Base-by-base conservation (phyloP, 92 coral and sea anemone species). In the Zoanthus sansibaricus region DNA sequence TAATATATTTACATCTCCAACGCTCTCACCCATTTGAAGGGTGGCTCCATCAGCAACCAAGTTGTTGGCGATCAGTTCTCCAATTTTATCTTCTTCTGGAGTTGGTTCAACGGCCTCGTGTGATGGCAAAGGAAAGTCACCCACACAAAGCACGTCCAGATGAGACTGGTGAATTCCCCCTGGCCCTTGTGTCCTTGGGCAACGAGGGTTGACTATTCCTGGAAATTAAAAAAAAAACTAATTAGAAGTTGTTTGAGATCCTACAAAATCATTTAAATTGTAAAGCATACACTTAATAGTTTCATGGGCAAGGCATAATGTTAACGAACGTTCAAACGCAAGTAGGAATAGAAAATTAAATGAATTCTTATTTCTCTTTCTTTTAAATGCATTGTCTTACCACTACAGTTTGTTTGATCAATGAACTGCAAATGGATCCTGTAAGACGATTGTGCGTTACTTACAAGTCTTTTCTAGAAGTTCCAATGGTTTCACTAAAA, bases 111-210 rank as follows among this genome's bases (percentile, higher is more conserved):
- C 93, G 5, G 93, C 72, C 68, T 86, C 89, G 66, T 91, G 94
- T 67, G 95, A 94, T 31, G 96, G 98, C 8, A 96, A 91, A 47
- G 97, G 93, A 73, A 91, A 93, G 82, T 96, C 98, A 13, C 93
- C 92, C 9, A 95, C 98, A 84, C 94, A 92, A 74, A 96, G 92
- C 62, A 92, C 94, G 61, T 96, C 98, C 17, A 96, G 91, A 87
- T 96, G 98, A 32, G 98, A 96, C 83, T 96, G 96, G 45, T 96
- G 98, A 30, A 96, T 95, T 49, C 94, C 95, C 7, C 98, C 98
- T 6, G 98, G 96, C 12, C 98, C 98, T 71, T 93, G 94, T 71
- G 98, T 96, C 74, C 98, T 95, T 33, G 98, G 98, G 74, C 98
- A 93, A n/a, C 94, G 98, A 7, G 96, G 94, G 69, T 96, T 96